Evolutionary conservation across 1,140 invertebrate genomes (phyloP).

Genomic region (Leptinotarsa undecemlineata): DNA sequence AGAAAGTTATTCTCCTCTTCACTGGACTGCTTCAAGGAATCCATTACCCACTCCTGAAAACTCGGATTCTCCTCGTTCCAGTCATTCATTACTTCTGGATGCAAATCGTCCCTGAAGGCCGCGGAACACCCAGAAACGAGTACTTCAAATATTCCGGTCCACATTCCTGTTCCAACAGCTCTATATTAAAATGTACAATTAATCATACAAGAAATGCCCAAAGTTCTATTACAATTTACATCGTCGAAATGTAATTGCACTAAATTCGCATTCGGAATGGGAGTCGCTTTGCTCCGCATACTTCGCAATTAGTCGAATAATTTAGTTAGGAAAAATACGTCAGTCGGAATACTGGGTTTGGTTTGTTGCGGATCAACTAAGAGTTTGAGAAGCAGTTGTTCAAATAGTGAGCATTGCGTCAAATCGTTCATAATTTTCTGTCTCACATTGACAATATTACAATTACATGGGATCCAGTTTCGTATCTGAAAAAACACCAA

Average conservation of each 20-base stretch:
- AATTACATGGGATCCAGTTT: too few relatives aligned
- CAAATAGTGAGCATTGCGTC: too few relatives aligned
- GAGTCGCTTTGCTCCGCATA: not conserved
- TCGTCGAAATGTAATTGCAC: not conserved
- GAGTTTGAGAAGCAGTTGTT: not conserved
- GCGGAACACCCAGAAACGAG: too few relatives aligned
- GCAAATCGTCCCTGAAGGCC: not conserved
- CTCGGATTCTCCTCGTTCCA: too few relatives aligned
- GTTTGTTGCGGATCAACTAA: not conserved
- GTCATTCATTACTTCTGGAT: not conserved
- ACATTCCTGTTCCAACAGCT: not conserved
- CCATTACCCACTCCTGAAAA: too few relatives aligned
- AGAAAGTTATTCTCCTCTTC: too few relatives aligned
- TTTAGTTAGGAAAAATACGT: not conserved
- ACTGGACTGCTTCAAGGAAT: too few relatives aligned
- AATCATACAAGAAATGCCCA: slow-evolving; percentile 1
- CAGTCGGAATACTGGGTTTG: not conserved
- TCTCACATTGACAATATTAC: too few relatives aligned
- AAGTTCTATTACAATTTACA: slow-evolving; percentile 6
- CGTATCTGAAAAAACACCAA: too few relatives aligned
- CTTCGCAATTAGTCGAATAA: not conserved
- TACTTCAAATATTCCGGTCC: not conserved
- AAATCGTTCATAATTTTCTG: too few relatives aligned
- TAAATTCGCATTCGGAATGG: not conserved
- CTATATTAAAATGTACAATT: not conserved